Conservation (phyloP, 1,140 invertebrate species). For the Drosophila insularis region DNA sequence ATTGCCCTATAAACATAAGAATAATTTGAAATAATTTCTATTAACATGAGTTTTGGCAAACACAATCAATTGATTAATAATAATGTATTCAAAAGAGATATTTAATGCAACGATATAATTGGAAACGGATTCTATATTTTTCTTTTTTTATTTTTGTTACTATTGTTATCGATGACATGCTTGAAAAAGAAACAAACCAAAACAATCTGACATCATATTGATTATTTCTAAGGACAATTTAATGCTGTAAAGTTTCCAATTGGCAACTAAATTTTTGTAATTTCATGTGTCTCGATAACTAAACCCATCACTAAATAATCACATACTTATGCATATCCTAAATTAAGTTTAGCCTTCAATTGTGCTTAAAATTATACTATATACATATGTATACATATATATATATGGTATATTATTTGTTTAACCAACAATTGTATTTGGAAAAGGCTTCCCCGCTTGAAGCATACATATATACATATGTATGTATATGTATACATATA, state of each 20-base stretch:
- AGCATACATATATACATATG: neutral
- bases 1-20: neutral
- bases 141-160: neutral
- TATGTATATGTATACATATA: neutral
- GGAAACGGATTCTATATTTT: neutral
- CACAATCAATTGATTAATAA: neutral
- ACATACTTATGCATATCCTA: slow-evolving; percentile 55
- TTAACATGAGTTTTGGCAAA: neutral
- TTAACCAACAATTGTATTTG: slow-evolving; percentile 27
- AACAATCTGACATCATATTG: neutral
- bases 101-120: slow-evolving; percentile 13
- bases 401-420: slow-evolving; percentile 24
- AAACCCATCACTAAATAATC: slow-evolving; percentile 25
- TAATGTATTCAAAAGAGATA: slow-evolving; percentile 20
- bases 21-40: too few species aligned
- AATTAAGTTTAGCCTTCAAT: slow-evolving; percentile 49
- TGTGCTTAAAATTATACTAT: slow-evolving; percentile 35
- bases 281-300: neutral
- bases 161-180: neutral
- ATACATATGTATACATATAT: neutral
- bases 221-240: too few species aligned
- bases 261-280: neutral
- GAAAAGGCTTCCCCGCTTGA: slow-evolving; percentile 4
- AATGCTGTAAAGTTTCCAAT: too few species aligned
- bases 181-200: neutral